These are phyloP conservation scores for Apodemus speciosus DNA, from an alignment of 2,113 vertebrate genomes.

Conservation along the genomic window DNA sequence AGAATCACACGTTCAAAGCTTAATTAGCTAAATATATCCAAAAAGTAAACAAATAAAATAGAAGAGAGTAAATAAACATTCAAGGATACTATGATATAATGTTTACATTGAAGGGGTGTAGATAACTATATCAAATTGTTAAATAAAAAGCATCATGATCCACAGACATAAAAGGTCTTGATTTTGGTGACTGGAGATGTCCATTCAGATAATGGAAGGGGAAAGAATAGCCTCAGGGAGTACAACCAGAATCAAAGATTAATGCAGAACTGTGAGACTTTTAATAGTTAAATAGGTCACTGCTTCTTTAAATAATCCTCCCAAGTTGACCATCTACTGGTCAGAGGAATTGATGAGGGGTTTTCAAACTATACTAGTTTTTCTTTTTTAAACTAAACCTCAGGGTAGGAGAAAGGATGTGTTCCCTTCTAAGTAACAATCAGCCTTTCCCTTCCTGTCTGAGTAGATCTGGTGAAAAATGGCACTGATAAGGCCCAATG, in stretches of 20 bases:
- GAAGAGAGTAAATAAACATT: neutral
- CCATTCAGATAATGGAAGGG: neutral
- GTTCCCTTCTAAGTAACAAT: neutral
- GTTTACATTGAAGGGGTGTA: neutral
- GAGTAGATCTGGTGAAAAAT: neutral
- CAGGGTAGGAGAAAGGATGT: neutral
- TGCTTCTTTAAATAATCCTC: neutral
- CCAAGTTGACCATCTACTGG: neutral
- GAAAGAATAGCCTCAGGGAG: neutral
- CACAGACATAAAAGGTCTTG: conserved; percentile 15
- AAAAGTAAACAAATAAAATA: neutral
- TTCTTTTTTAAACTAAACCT: neutral
- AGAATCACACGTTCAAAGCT: neutral
- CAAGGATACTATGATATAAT: neutral
- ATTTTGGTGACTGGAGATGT: neutral
- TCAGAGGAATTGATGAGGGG: neutral
- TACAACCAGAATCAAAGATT: neutral
- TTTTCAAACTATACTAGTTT: neutral
- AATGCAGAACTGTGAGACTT: neutral
- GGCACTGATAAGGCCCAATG: neutral
- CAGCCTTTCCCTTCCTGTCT: neutral
- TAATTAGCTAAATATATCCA: neutral
- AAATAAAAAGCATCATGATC: neutral
- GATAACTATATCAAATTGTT: conserved; percentile 29
- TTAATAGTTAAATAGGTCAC: neutral